Conservation (phyloP, 2,888 invertebrate species). For the Meta bourneti region DNA sequence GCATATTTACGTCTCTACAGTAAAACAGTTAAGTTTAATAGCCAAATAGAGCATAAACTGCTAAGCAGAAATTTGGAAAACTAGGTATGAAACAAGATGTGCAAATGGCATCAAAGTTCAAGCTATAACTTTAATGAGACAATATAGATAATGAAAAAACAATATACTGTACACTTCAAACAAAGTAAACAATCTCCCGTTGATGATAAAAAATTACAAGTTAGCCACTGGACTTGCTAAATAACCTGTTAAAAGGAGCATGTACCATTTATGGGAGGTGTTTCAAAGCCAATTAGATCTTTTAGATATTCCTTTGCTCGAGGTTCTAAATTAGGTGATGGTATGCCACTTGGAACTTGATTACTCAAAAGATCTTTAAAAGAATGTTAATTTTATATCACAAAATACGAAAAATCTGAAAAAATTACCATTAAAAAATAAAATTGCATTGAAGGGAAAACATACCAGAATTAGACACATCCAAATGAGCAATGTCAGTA, state of each 20-base stretch:
- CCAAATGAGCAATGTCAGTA: not conserved
- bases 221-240: not conserved
- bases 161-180: not conserved
- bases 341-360: too few species aligned
- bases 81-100: too few species aligned
- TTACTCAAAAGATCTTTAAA: conserved; percentile 78
- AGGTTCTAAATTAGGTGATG: too few species aligned
- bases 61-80: too few species aligned
- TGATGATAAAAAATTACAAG: not conserved
- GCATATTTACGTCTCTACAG: too few species aligned
- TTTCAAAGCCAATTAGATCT: conserved; percentile 79
- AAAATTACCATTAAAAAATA: not conserved
- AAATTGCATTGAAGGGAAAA: not conserved
- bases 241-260: conserved; percentile 1
- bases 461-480: not conserved
- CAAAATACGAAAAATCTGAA: not conserved
- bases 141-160: not conserved
- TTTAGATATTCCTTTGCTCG: conserved; percentile 76
- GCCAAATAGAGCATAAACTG: too few species aligned
- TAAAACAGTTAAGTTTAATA: too few species aligned
- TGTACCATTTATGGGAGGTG: conserved; percentile 41
- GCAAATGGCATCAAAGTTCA: not conserved
- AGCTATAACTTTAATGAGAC: not conserved
- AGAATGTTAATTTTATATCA: not conserved
- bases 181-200: not conserved